phyloP scores from a whole-genome alignment of 92 coral and sea anemone species.

The Meandrina meandrites region DNA sequence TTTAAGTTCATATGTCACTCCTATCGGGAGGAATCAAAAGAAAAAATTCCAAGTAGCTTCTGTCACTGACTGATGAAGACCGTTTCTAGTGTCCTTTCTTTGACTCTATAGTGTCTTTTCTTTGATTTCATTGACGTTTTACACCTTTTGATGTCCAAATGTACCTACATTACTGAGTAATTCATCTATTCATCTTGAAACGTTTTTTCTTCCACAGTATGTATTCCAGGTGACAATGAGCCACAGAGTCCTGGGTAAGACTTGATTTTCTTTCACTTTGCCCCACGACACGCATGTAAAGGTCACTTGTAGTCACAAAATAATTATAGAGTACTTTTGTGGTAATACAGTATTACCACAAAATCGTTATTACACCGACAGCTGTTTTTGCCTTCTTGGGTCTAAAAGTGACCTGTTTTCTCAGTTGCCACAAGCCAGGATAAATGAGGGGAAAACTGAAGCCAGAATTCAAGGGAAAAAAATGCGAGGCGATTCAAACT shows the following conservation, averaged over 20 bases:
- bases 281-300: background rate
- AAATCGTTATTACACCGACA: background rate
- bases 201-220: constrained; percentile 23
- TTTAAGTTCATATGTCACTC: too few species aligned
- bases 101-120: too few species aligned
- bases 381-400: background rate
- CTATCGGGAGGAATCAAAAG: too few species aligned
- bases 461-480: background rate
- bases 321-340: background rate
- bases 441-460: background rate
- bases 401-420: background rate
- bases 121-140: too few species aligned
- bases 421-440: background rate
- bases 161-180: too few species aligned
- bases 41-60: too few species aligned
- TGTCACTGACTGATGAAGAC: too few species aligned
- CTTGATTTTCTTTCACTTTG: background rate
- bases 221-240: constrained; percentile 43
- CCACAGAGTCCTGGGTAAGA: constrained; percentile 51
- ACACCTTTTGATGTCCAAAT: too few species aligned
- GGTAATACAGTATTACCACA: background rate
- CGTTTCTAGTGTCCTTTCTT: too few species aligned
- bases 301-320: too few species aligned
- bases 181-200: too few species aligned
- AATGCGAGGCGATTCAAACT: too few species aligned